Evolutionary conservation across 1,140 invertebrate genomes (phyloP), one percentile per base, ranked within the genome.

Genomic region (Drosophila azteca): DNA sequence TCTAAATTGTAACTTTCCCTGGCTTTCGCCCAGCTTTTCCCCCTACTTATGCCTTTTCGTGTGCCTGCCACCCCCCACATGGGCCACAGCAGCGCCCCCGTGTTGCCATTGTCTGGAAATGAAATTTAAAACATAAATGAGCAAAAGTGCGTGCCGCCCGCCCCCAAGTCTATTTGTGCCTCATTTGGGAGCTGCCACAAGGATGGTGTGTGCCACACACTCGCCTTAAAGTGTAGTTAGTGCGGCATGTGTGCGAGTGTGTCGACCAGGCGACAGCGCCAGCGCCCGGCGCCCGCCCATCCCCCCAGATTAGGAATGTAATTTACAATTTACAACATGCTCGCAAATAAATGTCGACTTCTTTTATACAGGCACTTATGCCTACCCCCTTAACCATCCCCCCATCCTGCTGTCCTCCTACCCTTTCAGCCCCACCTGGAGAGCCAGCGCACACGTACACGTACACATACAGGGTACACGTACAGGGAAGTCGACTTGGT

Each of bases 311-410:
- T 87, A 87, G 83, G 79, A 88, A 88, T 88, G 83, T 88, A 88
- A 88, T 88, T 88, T 88, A 88, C 83, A 88, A 88, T 88, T 88
- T 88, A 88, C 84, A 88, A 87, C 83, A 88, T 88, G 84, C 83
- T 88, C 83, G 83, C 83, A 88, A 88, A 88, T 88, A 88, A 88
- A 88, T 88, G 83, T 88, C 83, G 79, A 88, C 83, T 88, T 88
- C 76, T 88, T 85, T 88, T 88, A 88, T 88, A 66, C 83, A 77
- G 84, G 79, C 83, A 88, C 84, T 88, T 88, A 77, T 79, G 75
- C 78, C 75, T 44, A 52, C 48, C 71, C 61, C 50, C 65, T 29
- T 22, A 24, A 51, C 45, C 52, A 58, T 15, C 43, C 52, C 4
- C 8, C 2, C 20, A 45, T 41, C 58, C 52, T 49, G 29, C 43